Evolutionary conservation across 64 coral and sea anemone species (phyloP), one percentile per base, ranked within the genome.

Genomic region (Montipora capricornis): DNA sequence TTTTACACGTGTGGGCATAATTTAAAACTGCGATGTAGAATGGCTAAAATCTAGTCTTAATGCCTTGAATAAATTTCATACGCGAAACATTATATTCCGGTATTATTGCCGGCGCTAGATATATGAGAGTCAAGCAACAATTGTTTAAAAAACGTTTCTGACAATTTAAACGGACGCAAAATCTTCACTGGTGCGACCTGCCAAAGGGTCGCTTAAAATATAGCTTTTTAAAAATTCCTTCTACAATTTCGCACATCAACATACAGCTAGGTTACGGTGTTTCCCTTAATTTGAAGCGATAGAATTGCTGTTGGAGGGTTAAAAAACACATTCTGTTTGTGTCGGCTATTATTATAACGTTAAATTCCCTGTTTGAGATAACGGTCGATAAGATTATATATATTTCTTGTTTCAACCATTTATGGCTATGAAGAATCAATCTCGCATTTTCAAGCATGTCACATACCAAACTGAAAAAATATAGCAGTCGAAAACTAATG

Each of bases 361-460:
- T 29, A 84, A 68, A 71, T 86, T 48, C 64, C 8, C 49, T 12
- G 82, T 64, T 71, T 69, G 66, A 71, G 82, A 71, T 73, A 86
- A 68, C 46, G 64, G 66, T 22, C 20, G 80, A 62, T 82, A 61
- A 44, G n/a, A 61, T 14, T 37, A 3, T 71, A 24, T 20, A 20
- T 20, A 4, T 7, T 20, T 17, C 68, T 71, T 71, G 17, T 5
- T 71, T 71, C 68, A 14, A 67, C 62, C 7, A 15, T 14, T 17
- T 67, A 37, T 71, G 17, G 17, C 14, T 24, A 15, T 5, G 16
- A 67, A 9, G 62, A 17, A 14, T 67, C 62, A 17, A 2, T 17
- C 62, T 67, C 11, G 15, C 4, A 4, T 67, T 14, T 67, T 67
- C 62, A 12, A 67, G 62, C 15, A 37, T 37, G 16, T 67, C 62